Percentiles rank a stretch among this genome's conserved stretches.
These are phyloP conservation scores for Hipposideros larvatus DNA, from an alignment of 2,797 vertebrate genomes.

Conservation along the genomic window DNA sequence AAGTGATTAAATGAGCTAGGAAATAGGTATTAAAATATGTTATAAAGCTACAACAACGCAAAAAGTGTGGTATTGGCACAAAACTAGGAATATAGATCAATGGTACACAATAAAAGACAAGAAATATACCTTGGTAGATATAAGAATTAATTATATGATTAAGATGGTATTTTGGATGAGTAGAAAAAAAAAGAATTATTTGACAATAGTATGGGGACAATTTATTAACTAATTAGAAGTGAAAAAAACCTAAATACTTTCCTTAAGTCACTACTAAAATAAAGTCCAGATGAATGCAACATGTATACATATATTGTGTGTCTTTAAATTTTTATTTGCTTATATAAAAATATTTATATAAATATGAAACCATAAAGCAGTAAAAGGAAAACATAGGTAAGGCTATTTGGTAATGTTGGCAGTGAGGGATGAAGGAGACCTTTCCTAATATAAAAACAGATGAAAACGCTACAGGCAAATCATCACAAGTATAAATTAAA, in stretches of 20 bases:
- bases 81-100: background rate
- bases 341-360: slow-evolving; percentile 11
- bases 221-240: background rate
- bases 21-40: background rate
- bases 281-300: background rate
- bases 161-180: background rate
- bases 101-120: background rate
- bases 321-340: slow-evolving; percentile 17
- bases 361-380: background rate
- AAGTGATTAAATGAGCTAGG: background rate
- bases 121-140: background rate
- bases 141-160: background rate
- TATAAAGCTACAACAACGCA: background rate
- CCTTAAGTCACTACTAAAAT: background rate
- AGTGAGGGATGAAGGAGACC: background rate
- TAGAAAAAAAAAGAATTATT: background rate
- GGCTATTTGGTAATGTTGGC: background rate
- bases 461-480: background rate
- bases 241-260: background rate
- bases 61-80: background rate
- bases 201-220: background rate
- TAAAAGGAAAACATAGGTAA: background rate
- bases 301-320: background rate
- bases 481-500: background rate
- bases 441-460: background rate